phyloP scores from a whole-genome alignment of 2,113 vertebrate species.

The Dascyllus trimaculatus region DNA sequence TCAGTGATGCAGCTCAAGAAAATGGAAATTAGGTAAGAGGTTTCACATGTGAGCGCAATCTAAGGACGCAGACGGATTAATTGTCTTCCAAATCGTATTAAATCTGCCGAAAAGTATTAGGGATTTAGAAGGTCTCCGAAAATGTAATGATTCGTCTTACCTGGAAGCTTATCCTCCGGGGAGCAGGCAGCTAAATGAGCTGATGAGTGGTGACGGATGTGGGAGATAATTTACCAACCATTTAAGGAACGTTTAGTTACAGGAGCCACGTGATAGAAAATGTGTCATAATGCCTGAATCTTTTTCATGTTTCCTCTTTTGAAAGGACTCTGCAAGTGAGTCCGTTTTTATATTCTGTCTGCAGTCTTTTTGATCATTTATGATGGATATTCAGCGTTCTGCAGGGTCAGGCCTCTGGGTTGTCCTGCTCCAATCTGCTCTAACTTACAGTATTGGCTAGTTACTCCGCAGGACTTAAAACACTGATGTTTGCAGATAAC shows the following conservation, averaged over 20 bases:
- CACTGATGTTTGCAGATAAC: constrained; percentile 82
- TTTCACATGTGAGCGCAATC: not conserved
- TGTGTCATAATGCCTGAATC: not conserved
- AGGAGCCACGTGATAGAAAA: not conserved
- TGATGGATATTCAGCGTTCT: constrained; percentile 66
- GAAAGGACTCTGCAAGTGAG: constrained; percentile 3
- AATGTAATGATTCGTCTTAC: constrained; percentile 24
- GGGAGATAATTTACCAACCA: constrained; percentile 28
- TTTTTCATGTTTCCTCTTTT: constrained; percentile 3
- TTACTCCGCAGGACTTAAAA: constrained; percentile 77
- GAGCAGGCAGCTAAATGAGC: constrained; percentile 33
- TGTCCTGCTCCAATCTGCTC: constrained; percentile 42
- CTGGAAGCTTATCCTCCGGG: not conserved
- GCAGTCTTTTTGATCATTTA: constrained; percentile 47
- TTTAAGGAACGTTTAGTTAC: constrained; percentile 17
- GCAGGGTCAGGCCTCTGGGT: constrained; percentile 46
- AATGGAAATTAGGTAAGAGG: constrained; percentile 23
- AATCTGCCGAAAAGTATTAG: constrained; percentile 10
- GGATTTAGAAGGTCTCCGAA: constrained; percentile 38
- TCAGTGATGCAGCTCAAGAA: constrained; percentile 8
- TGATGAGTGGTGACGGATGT: constrained; percentile 25
- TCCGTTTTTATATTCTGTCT: constrained; percentile 25
- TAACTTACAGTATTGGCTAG: constrained; percentile 57
- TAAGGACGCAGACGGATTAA: not conserved
- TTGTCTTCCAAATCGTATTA: constrained; percentile 28